A percentile compares a stretch with the other conserved stretches of the same genome.
These are phyloP conservation scores for Carpatolechia fugitivella DNA, from an alignment of 2,888 invertebrate genomes.

Conservation along the genomic window DNA sequence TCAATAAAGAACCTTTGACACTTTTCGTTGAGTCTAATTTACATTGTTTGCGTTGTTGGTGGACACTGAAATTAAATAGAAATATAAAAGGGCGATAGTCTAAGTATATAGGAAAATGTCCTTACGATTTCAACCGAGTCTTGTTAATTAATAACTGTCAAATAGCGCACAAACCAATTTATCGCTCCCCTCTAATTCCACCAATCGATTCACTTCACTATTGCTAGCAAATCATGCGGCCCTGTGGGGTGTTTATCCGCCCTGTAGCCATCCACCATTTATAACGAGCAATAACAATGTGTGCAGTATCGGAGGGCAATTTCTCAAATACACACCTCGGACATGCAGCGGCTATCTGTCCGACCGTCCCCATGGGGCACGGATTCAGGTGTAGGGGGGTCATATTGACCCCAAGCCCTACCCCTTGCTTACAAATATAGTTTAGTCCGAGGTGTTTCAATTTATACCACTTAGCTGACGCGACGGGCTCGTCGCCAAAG, in stretches of 20 bases:
- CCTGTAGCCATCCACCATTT: constrained; percentile 60
- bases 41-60: too few relatives aligned
- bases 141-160: background rate
- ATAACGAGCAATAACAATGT: constrained; percentile 68
- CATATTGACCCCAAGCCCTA: too few relatives aligned
- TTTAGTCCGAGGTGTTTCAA: too few relatives aligned
- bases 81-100: too few relatives aligned
- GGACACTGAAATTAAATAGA: too few relatives aligned
- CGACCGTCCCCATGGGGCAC: background rate
- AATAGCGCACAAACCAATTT: background rate
- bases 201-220: constrained; percentile 7
- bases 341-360: constrained; percentile 29
- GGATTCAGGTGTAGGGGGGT: background rate
- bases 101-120: too few relatives aligned
- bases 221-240: constrained; percentile 3
- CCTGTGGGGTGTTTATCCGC: constrained; percentile 51
- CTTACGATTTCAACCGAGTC: too few relatives aligned
- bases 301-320: constrained; percentile 63
- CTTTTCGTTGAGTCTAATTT: too few relatives aligned
- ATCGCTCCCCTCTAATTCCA: background rate
- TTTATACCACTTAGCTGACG: too few relatives aligned
- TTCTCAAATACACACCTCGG: constrained; percentile 71
- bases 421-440: too few relatives aligned
- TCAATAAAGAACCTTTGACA: too few relatives aligned
- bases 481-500: too few relatives aligned